phyloP scores from a whole-genome alignment of 2,888 invertebrate species.

The Lasioglossum pauxillum region DNA sequence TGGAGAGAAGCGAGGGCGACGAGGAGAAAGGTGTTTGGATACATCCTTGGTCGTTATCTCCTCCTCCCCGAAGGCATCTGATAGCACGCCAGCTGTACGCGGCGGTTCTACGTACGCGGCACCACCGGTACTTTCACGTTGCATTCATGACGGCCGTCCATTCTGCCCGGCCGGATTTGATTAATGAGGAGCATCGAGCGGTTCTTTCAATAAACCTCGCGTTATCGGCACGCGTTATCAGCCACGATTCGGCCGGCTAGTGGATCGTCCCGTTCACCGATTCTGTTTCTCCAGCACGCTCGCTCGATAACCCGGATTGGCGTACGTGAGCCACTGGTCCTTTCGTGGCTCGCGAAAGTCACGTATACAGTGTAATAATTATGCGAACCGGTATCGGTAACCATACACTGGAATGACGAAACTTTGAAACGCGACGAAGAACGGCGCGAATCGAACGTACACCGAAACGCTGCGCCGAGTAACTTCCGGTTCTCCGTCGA shows the following conservation, averaged over 20 bases:
- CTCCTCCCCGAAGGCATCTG: slow-evolving; percentile 55
- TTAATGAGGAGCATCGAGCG: slow-evolving; percentile 56
- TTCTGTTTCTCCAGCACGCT: slow-evolving; percentile 41
- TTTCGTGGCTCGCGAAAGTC: slow-evolving; percentile 28
- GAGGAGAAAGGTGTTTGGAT: slow-evolving; percentile 64
- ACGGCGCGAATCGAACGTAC: not conserved
- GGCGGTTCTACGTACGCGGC: slow-evolving; percentile 24
- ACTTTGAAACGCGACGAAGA: slow-evolving; percentile 12
- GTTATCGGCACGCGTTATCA: slow-evolving; percentile 60
- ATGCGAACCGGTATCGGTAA: slow-evolving; percentile 45
- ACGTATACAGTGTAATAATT: slow-evolving; percentile 54
- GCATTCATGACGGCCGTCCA: slow-evolving; percentile 55
- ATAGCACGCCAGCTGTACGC: slow-evolving; percentile 63
- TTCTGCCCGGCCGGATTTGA: slow-evolving; percentile 54
- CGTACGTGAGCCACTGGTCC: slow-evolving; percentile 34
- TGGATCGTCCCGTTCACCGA: slow-evolving; percentile 21
- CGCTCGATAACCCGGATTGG: slow-evolving; percentile 40
- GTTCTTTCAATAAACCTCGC: slow-evolving; percentile 52
- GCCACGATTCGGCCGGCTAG: slow-evolving; percentile 31
- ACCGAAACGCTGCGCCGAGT: not conserved
- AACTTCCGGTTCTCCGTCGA: slow-evolving; percentile 3
- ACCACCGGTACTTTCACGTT: slow-evolving; percentile 47
- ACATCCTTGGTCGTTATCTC: slow-evolving; percentile 67
- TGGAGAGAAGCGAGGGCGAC: slow-evolving; percentile 25
- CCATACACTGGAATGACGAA: slow-evolving; percentile 19